These are phyloP conservation scores for Spilarctia lutea DNA, from an alignment of 2,888 invertebrate genomes.

Conservation along the genomic window DNA sequence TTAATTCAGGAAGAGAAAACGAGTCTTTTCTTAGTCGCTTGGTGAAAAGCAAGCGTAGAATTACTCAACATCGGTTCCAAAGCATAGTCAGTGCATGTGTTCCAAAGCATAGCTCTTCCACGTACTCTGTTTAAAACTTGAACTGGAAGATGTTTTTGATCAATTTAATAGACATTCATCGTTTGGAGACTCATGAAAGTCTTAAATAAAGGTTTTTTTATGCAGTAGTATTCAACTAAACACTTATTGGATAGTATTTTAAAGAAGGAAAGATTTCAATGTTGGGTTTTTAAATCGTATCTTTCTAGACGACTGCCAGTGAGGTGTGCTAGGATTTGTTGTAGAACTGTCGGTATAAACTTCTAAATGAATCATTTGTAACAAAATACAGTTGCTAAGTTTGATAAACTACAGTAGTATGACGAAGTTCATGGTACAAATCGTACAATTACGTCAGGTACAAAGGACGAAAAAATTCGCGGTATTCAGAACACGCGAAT, in stretches of 20 bases:
- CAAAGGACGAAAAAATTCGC: constrained; percentile 26
- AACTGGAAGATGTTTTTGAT: too few relatives aligned
- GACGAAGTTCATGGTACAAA: not conserved
- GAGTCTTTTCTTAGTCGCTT: too few relatives aligned
- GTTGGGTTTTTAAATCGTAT: not conserved
- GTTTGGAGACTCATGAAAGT: not conserved
- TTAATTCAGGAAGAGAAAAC: too few relatives aligned
- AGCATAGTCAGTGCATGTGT: too few relatives aligned
- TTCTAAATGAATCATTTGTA: not conserved
- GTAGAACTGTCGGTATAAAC: not conserved
- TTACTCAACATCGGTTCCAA: too few relatives aligned
- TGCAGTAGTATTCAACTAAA: not conserved
- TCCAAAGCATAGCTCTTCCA: too few relatives aligned
- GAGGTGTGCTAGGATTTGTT: too few relatives aligned
- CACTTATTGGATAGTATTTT: not conserved
- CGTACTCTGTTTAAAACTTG: too few relatives aligned
- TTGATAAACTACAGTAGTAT: not conserved
- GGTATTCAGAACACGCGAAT: constrained; percentile 34
- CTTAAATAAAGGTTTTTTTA: not conserved
- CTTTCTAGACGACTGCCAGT: not conserved
- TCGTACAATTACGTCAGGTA: constrained; percentile 2
- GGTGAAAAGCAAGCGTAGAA: too few relatives aligned
- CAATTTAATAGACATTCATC: not conserved
- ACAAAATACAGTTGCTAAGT: not conserved
- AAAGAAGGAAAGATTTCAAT: not conserved